Evolutionary conservation across 2,797 vertebrate species (phyloP).

Genomic region (Myotis vivesi): DNA sequence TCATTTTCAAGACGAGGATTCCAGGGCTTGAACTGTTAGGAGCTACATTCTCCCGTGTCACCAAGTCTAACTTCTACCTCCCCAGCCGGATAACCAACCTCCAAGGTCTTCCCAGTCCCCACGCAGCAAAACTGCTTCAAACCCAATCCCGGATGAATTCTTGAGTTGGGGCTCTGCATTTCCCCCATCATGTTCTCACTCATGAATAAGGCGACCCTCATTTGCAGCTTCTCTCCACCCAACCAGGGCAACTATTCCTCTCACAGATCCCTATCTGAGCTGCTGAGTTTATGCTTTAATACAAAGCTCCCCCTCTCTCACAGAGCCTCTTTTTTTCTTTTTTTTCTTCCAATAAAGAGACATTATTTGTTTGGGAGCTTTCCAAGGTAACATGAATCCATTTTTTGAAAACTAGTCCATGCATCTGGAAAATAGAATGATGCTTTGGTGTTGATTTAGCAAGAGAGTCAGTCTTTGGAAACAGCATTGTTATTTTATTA

Average conservation of each 20-base stretch:
- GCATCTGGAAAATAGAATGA: constrained; percentile 80
- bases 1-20: neutral
- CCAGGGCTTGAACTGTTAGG: neutral
- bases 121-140: neutral
- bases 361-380: constrained; percentile 84
- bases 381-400: constrained; percentile 81
- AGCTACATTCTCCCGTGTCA: neutral
- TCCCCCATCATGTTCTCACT: neutral
- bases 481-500: constrained; percentile 79
- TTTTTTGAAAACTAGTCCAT: constrained; percentile 73
- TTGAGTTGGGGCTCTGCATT: neutral
- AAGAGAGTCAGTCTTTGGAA: constrained; percentile 71
- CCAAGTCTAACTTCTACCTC: neutral
- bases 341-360: constrained; percentile 85
- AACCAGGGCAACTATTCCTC: constrained; percentile 62
- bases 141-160: neutral
- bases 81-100: neutral
- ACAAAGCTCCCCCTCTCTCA: constrained; percentile 78
- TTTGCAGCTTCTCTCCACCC: constrained; percentile 69
- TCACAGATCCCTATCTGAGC: constrained; percentile 77
- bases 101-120: neutral
- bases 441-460: constrained; percentile 73
- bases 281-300: constrained; percentile 80
- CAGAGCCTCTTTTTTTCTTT: constrained; percentile 81
- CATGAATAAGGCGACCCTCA: neutral